Conservation (phyloP, 2,888 invertebrate genomes). For the Caenorhabditis sp. region DNA sequence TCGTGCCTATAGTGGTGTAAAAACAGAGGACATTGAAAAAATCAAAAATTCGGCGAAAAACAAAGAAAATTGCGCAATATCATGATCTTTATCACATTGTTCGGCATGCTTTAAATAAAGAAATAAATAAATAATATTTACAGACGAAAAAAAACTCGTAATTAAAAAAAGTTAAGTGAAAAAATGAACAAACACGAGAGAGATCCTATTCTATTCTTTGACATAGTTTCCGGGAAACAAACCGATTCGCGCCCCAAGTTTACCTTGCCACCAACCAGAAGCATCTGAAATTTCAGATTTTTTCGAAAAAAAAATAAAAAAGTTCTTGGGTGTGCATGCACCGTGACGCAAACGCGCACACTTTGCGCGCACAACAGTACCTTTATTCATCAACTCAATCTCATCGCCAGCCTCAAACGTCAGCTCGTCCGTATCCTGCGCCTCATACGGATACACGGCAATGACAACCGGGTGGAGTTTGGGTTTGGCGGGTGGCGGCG, state of each 20-base stretch:
- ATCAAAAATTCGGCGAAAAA: slow-evolving; percentile 22
- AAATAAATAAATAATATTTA: neutral
- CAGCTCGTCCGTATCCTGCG: slow-evolving; percentile 78
- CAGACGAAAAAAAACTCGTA: neutral
- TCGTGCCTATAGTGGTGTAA: slow-evolving; percentile 40
- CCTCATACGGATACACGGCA: slow-evolving; percentile 77
- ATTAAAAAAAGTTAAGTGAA: neutral
- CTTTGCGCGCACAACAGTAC: no score
- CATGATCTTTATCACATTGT: slow-evolving; percentile 15
- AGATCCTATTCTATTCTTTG: slow-evolving; percentile 68
- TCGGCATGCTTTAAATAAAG: no score
- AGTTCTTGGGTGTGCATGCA: no score
- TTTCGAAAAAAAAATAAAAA: no score
- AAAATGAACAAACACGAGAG: neutral
- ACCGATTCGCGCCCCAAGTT: slow-evolving; percentile 75
- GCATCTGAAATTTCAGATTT: slow-evolving; percentile 73
- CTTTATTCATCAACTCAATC: slow-evolving; percentile 77
- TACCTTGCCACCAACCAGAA: slow-evolving; percentile 80
- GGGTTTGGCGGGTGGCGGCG: slow-evolving; percentile 71
- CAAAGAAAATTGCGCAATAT: slow-evolving; percentile 25
- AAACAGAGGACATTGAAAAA: slow-evolving; percentile 38
- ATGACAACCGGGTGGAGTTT: slow-evolving; percentile 68
- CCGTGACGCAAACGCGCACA: no score
- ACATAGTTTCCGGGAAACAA: slow-evolving; percentile 79
- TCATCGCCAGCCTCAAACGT: slow-evolving; percentile 76